A percentile compares a stretch with the other conserved stretches of the same genome.
phyloP scores from a whole-genome alignment of 2,888 invertebrate species.

The Pterostichus niger region DNA sequence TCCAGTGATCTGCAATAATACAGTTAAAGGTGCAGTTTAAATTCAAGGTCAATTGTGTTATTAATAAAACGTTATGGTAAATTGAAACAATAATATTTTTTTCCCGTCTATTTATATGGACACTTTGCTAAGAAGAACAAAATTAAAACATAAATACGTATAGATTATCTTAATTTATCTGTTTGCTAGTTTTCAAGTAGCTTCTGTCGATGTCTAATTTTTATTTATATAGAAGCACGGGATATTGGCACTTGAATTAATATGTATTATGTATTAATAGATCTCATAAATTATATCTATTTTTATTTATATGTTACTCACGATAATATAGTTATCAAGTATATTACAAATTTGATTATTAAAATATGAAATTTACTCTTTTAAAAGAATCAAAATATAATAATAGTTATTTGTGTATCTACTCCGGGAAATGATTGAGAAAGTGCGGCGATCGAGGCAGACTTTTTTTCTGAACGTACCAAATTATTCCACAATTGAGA shows the following conservation, averaged over 20 bases:
- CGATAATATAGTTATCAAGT: too few relatives aligned
- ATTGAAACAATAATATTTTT: slow-evolving; percentile 38
- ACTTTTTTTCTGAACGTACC: too few relatives aligned
- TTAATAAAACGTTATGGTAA: slow-evolving; percentile 34
- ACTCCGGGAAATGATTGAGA: too few relatives aligned
- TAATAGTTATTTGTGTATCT: too few relatives aligned
- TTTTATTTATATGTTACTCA: background rate
- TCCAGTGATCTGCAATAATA: slow-evolving; percentile 48
- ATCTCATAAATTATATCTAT: background rate
- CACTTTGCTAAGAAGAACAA: background rate
- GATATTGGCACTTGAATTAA: slow-evolving; percentile 15
- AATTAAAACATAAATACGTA: slow-evolving; percentile 27
- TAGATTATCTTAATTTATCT: slow-evolving; percentile 23
- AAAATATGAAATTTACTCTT: too few relatives aligned
- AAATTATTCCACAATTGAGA: too few relatives aligned
- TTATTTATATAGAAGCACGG: slow-evolving; percentile 1
- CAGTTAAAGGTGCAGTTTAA: slow-evolving; percentile 50
- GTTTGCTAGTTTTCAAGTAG: slow-evolving; percentile 13
- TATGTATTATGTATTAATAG: slow-evolving; percentile 14
- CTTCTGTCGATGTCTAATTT: background rate
- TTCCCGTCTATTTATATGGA: slow-evolving; percentile 33
- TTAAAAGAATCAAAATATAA: too few relatives aligned
- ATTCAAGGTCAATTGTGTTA: slow-evolving; percentile 48
- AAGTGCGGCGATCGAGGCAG: too few relatives aligned
- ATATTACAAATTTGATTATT: too few relatives aligned